Base-by-base conservation (phyloP, 2,888 invertebrate genomes). In the Plutella xylostella region DNA sequence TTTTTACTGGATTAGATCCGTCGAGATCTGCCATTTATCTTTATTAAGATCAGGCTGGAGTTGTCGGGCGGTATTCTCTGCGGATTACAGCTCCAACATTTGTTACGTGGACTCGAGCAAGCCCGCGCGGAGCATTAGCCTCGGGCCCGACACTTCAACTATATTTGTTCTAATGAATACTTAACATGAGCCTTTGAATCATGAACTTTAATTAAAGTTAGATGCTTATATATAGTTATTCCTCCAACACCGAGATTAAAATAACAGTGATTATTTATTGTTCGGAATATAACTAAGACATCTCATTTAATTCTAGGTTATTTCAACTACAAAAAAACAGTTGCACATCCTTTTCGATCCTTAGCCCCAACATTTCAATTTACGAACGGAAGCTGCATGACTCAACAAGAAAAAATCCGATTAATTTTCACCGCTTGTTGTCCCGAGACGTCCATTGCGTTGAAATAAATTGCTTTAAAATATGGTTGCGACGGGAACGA, bases 301-400 rank as follows among this genome's bases (percentile, higher is more conserved):
- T n/a, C n/a, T n/a, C n/a, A n/a, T n/a, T n/a, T n/a, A 28, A 9
- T 28, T n/a, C 9, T 28, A 28, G 11, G 28, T 28, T 2, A n/a
- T n/a, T 28, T 28, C 3, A 28, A 28, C n/a, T n/a, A n/a, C n/a
- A 28, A 28, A n/a, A n/a, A 28, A 28, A 28, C 4, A 28, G 9
- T 28, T 2, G 28, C 11, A 28, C 28, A n/a, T 28, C 28, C n/a
- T 28, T 28, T 28, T n/a, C 28, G 28, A 67, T 71, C 72, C 67
- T 68, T 68, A 67, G 19, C n/a, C 65, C 65, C 58, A 58, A 65
- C 61, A 60, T 72, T 75, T 76, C 72, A 72, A 75, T 78, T 72
- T 71, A 68, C 71, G 69, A 71, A 72, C 80, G 80, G 80, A 79
- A 79, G 77, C 77, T 61, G 61, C 68, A 68, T 82, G 82, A 82